phyloP scores from a whole-genome alignment of 2,113 vertebrate genomes.

The Gorsachius goisagi region DNA sequence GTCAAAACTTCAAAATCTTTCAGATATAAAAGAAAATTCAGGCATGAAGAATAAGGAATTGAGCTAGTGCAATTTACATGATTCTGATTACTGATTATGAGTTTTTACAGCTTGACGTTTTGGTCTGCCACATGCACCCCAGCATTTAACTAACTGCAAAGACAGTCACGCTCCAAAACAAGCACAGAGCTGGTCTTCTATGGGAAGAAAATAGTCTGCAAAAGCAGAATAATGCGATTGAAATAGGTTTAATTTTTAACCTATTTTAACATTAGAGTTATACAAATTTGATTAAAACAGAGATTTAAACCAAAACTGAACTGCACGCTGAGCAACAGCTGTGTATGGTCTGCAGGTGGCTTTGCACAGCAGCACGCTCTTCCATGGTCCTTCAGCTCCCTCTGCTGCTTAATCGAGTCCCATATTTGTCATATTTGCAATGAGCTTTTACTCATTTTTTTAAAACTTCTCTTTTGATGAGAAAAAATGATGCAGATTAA shows the following conservation, averaged over 20 bases:
- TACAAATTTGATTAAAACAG: conserved; percentile 57
- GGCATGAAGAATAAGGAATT: not conserved
- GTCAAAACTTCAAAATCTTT: not conserved
- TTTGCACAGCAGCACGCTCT: not conserved
- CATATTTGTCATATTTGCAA: not conserved
- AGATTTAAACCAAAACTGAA: conserved; percentile 61
- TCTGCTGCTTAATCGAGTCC: conserved; percentile 44
- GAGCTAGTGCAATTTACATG: not conserved
- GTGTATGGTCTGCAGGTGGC: not conserved
- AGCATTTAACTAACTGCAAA: not conserved
- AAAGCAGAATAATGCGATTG: not conserved
- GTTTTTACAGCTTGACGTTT: not conserved
- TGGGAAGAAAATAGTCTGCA: conserved; percentile 9
- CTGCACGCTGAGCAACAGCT: not conserved
- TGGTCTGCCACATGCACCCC: not conserved
- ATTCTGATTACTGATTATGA: not conserved
- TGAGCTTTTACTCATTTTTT: not conserved
- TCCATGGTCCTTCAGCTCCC: conserved; percentile 53
- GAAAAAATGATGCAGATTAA: conserved; percentile 6
- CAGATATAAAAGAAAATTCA: not conserved
- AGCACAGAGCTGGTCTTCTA: not conserved
- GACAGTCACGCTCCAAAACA: not conserved
- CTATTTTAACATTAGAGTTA: conserved; percentile 42
- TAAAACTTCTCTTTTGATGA: not conserved
- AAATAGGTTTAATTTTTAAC: conserved; percentile 49